Evolutionary conservation across 2,888 invertebrate genomes (phyloP).

Genomic region (Ophonus ardosiacus): DNA sequence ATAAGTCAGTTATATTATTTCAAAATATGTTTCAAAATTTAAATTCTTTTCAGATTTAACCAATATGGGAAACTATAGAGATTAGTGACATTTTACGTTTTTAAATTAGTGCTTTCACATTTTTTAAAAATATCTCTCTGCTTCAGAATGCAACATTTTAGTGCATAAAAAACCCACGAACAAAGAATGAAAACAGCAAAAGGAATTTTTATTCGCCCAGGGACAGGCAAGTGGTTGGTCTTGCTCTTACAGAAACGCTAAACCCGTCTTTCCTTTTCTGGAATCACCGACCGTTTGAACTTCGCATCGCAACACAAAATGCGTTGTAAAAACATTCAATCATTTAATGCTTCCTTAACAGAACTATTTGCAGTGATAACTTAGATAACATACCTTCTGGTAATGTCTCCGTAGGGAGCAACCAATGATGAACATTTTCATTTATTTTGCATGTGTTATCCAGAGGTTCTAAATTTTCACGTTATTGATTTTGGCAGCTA

Average conservation of each 20-base stretch:
- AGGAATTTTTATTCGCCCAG: constrained; percentile 17
- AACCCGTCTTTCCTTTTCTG: constrained; percentile 62
- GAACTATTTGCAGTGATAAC: constrained; percentile 6
- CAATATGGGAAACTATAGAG: not conserved
- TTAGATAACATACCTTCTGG: constrained; percentile 13
- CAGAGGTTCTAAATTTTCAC: constrained; percentile 11
- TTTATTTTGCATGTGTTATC: constrained; percentile 25
- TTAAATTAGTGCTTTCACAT: constrained; percentile 18
- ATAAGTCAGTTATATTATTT: not conserved
- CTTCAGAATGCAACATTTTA: constrained; percentile 15
- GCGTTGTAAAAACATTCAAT: constrained; percentile 15
- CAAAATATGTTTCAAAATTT: not conserved
- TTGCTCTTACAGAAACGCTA: constrained; percentile 48
- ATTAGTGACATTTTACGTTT: constrained; percentile 11
- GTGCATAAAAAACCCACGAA: constrained; percentile 21
- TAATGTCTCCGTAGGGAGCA: not conserved
- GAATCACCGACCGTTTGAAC: constrained; percentile 60
- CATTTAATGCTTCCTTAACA: not conserved
- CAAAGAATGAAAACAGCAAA: constrained; percentile 28
- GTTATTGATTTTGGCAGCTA: constrained; percentile 39
- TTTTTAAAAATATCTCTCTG: not conserved
- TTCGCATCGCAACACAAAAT: constrained; percentile 53
- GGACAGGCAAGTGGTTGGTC: constrained; percentile 46
- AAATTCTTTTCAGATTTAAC: not conserved
- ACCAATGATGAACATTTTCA: not conserved